These are phyloP conservation scores for Holcopasites calliopsidis DNA, from an alignment of 1,140 invertebrate genomes.

Conservation along the genomic window DNA sequence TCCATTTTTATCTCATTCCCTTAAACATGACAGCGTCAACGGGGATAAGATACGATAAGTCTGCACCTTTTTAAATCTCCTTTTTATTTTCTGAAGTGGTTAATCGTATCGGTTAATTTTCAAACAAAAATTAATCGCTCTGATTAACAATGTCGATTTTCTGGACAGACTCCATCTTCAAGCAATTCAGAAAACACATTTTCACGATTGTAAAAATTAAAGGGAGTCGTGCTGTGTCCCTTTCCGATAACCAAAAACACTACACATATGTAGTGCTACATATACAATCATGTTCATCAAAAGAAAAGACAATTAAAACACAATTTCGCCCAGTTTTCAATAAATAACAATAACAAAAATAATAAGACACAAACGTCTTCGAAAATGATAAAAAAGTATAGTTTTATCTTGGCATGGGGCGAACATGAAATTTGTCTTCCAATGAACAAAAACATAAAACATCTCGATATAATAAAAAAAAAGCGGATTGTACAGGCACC, in stretches of 20 bases:
- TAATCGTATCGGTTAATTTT: neutral
- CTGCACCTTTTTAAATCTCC: neutral
- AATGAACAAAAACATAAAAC: conserved; percentile 10
- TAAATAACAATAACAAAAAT: too few species aligned
- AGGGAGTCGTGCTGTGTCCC: neutral
- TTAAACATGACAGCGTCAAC: neutral
- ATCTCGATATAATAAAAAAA: neutral
- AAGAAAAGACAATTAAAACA: too few species aligned
- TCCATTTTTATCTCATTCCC: neutral
- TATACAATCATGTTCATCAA: neutral
- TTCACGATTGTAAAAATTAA: conserved; percentile 16
- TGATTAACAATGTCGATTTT: conserved; percentile 5
- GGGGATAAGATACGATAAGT: neutral
- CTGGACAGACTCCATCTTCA: neutral
- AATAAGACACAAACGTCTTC: neutral
- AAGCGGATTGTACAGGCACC: neutral
- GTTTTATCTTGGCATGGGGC: neutral
- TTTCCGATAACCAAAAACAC: neutral
- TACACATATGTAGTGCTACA: neutral
- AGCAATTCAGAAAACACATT: too few species aligned
- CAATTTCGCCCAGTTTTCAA: too few species aligned
- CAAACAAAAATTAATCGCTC: neutral
- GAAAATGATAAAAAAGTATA: neutral
- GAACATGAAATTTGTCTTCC: neutral
- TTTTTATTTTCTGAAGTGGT: neutral